Percentiles rank a stretch among this genome's conserved stretches.
Conservation (phyloP, 2,797 vertebrate species). For the Acridotheres tristis region DNA sequence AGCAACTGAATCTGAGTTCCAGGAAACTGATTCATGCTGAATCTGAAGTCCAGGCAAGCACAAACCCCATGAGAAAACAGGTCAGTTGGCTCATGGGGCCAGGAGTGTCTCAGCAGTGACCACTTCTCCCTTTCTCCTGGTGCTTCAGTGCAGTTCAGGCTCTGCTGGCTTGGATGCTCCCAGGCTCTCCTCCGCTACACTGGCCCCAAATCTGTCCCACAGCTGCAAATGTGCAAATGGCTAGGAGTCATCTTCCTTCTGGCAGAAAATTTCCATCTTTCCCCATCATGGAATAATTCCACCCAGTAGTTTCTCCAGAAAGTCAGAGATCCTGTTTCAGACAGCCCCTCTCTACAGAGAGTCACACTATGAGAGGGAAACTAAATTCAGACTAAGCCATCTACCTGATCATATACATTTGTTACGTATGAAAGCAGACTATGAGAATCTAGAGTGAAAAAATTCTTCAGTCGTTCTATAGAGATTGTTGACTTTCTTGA, state of each 20-base stretch:
- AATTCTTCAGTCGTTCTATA: background rate
- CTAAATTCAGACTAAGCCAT: background rate
- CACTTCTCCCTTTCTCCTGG: background rate
- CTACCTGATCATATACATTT: background rate
- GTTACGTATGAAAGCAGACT: background rate
- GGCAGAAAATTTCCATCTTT: background rate
- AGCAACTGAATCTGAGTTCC: too few species aligned
- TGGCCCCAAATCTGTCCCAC: background rate
- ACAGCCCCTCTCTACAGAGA: background rate
- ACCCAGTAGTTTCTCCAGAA: background rate
- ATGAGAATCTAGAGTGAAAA: background rate
- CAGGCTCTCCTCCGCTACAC: background rate
- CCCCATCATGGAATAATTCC: background rate
- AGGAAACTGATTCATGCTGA: too few species aligned
- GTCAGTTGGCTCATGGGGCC: background rate
- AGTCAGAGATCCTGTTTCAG: background rate
- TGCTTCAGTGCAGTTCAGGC: background rate
- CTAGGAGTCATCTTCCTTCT: background rate
- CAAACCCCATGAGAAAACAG: background rate
- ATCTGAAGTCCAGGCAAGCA: background rate
- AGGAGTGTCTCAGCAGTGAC: background rate
- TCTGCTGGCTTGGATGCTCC: background rate
- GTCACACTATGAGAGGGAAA: background rate
- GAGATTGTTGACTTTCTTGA: background rate
- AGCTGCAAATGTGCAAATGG: background rate